Percentiles rank a stretch among this genome's conserved stretches.
Conservation (phyloP, 2,113 vertebrate genomes). For the Ursus arctos region DNA sequence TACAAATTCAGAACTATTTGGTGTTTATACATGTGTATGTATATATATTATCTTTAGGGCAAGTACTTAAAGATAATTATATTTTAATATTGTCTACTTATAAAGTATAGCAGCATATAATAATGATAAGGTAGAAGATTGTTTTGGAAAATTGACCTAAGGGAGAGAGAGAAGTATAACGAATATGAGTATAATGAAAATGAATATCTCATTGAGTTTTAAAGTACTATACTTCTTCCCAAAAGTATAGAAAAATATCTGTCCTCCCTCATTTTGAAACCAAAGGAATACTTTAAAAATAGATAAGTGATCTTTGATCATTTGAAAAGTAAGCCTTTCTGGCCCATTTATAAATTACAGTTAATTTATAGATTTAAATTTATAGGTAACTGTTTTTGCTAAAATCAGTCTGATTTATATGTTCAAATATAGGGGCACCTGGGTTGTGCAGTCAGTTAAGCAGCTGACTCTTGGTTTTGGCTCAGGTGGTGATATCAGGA, state of each 20-base stretch:
- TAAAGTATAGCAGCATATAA: neutral
- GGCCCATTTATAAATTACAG: neutral
- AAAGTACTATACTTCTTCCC: neutral
- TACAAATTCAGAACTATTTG: neutral
- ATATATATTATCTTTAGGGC: too few species aligned
- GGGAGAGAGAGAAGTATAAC: neutral
- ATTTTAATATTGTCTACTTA: neutral
- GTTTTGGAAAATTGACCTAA: neutral
- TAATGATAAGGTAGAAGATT: neutral
- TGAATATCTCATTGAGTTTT: neutral
- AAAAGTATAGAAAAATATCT: neutral
- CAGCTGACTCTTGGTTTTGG: neutral
- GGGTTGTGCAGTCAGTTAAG: neutral
- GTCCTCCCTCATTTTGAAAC: neutral
- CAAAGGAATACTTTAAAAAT: neutral
- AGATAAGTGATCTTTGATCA: neutral
- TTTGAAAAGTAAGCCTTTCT: constrained; percentile 13
- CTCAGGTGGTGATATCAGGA: neutral
- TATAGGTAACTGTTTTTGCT: neutral
- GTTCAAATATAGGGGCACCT: neutral
- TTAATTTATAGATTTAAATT: constrained; percentile 24
- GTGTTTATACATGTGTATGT: neutral
- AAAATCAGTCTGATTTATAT: neutral
- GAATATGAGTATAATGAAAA: neutral
- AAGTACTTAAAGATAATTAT: neutral